Conservation (phyloP, 2,888 invertebrate species). For the Scaptomyza cyrtandrae region DNA sequence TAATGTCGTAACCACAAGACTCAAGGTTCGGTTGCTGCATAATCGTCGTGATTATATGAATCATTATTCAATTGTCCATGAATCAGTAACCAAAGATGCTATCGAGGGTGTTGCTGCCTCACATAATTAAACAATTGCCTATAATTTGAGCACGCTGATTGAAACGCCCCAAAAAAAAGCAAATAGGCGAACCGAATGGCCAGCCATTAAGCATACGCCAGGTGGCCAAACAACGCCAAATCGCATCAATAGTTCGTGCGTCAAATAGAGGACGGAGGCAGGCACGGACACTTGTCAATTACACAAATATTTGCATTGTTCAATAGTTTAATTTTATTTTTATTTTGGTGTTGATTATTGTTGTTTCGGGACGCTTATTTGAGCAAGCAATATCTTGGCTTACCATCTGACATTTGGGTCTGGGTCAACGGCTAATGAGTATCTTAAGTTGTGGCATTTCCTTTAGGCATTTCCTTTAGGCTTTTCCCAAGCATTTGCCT, state of each 20-base stretch:
- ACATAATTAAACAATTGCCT: conserved; percentile 74
- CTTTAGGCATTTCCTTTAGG: conserved; percentile 25
- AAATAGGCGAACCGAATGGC: conserved; percentile 15
- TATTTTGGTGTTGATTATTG: conserved; percentile 8
- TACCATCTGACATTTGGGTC: conserved; percentile 62
- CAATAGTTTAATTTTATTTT: conserved; percentile 28
- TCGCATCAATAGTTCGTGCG: conserved; percentile 23
- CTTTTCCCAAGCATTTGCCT: conserved; percentile 57
- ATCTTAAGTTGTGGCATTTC: conserved; percentile 46
- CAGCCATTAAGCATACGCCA: conserved; percentile 51
- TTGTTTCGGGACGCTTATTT: conserved; percentile 26
- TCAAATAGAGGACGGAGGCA: conserved; percentile 24
- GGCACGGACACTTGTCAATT: conserved; percentile 49
- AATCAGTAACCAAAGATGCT: conserved; percentile 28
- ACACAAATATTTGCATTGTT: conserved; percentile 59
- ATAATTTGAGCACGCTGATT: conserved; percentile 72
- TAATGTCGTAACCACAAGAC: conserved; percentile 54
- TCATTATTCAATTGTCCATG: conserved; percentile 60
- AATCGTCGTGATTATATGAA: conserved; percentile 71
- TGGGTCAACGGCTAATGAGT: conserved; percentile 64
- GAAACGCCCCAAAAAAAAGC: conserved; percentile 46
- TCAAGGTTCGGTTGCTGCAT: conserved; percentile 69
- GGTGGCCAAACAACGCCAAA: conserved; percentile 24
- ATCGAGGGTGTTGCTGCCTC: conserved; percentile 63
- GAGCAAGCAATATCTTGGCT: conserved; percentile 7